phyloP scores from a whole-genome alignment of 2,797 vertebrate genomes.

The Rhadinocentrus ornatus region DNA sequence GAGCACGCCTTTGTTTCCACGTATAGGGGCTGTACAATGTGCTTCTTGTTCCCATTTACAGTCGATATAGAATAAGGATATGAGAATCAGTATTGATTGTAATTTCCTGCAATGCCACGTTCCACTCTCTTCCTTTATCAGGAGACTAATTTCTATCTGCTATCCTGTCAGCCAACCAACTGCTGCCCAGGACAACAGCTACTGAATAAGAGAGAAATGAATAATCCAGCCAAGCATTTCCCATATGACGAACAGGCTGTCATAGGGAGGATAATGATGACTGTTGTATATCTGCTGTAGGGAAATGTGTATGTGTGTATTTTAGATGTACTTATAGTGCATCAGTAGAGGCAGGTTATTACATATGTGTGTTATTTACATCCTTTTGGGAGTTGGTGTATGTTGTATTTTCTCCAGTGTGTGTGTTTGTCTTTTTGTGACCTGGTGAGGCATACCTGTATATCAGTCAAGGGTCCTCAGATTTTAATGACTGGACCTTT shows the following conservation, averaged over 20 bases:
- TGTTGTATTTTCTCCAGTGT: constrained; percentile 7
- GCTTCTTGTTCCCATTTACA: constrained; percentile 38
- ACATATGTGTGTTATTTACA: not conserved
- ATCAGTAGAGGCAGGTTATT: constrained; percentile 14
- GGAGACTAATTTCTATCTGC: constrained; percentile 77
- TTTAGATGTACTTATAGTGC: not conserved
- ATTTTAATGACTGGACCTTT: constrained; percentile 49
- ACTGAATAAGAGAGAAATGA: constrained; percentile 63
- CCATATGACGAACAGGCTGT: constrained; percentile 57
- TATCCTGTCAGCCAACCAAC: constrained; percentile 55
- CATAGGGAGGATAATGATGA: constrained; percentile 53
- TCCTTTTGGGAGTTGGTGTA: constrained; percentile 3
- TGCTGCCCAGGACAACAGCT: constrained; percentile 58
- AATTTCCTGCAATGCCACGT: constrained; percentile 75
- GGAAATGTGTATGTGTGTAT: constrained; percentile 28
- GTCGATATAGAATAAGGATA: constrained; percentile 75
- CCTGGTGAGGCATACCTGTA: not conserved
- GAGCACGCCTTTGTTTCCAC: constrained; percentile 1
- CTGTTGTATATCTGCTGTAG: constrained; percentile 32
- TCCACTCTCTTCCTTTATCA: constrained; percentile 77
- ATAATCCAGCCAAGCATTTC: constrained; percentile 60
- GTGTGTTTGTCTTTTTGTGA: constrained; percentile 12
- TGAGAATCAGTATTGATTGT: constrained; percentile 79
- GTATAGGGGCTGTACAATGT: constrained; percentile 10
- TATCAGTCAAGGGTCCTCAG: constrained; percentile 18